Conservation (phyloP, 2,797 vertebrate species). For the Sebastes melanostomus region DNA sequence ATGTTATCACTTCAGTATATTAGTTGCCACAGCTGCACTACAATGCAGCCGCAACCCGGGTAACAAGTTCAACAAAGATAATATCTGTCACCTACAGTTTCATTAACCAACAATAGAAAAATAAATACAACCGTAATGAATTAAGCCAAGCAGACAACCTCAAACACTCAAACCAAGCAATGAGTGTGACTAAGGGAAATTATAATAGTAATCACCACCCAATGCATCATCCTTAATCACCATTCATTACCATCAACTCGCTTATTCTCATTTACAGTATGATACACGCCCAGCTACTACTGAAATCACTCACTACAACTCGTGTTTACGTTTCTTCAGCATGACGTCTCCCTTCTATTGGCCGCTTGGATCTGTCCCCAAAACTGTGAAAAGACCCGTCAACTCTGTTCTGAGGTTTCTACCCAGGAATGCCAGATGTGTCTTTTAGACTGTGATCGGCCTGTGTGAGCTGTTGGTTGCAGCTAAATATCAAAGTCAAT, state of each 20-base stretch:
- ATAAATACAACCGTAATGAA: slow-evolving; percentile 4
- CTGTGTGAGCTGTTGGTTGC: not conserved
- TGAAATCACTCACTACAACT: not conserved
- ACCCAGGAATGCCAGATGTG: not conserved
- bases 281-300: not conserved
- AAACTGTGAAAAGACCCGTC: not conserved
- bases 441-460: not conserved
- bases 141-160: not conserved
- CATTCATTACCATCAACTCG: not conserved
- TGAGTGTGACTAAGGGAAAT: not conserved
- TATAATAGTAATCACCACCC: not conserved
- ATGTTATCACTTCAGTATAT: not conserved
- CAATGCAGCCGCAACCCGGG: not conserved
- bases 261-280: not conserved
- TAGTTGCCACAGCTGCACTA: not conserved
- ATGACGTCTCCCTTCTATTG: not conserved
- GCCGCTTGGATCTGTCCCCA: not conserved
- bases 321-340: not conserved
- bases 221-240: not conserved
- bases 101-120: slow-evolving; percentile 1
- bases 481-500: not conserved
- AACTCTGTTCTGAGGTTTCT: not conserved
- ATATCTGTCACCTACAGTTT: not conserved
- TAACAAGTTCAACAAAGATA: not conserved
- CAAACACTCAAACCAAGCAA: not conserved